A percentile compares a stretch with the other conserved stretches of the same genome.
Conservation (phyloP, 2,888 invertebrate species). For the Andrena minutula region DNA sequence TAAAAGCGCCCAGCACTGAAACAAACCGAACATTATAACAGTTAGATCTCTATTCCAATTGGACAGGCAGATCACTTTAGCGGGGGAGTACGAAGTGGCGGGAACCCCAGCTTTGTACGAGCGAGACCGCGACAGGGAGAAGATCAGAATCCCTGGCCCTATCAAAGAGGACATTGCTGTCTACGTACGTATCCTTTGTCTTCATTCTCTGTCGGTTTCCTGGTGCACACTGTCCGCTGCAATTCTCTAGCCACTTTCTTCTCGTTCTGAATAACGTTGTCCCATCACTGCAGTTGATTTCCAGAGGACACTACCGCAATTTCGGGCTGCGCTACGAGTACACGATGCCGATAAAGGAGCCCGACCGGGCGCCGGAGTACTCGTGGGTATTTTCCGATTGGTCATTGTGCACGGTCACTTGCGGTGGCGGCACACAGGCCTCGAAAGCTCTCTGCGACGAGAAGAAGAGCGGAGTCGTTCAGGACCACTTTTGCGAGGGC, state of each 20-base stretch:
- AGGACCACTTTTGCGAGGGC: slow-evolving; percentile 86
- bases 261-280: slow-evolving; percentile 54
- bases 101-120: slow-evolving; percentile 85
- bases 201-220: not conserved
- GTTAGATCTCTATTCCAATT: slow-evolving; percentile 36
- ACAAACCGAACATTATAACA: not conserved
- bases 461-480: slow-evolving; percentile 88
- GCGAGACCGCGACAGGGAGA: slow-evolving; percentile 86
- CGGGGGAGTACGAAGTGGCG: slow-evolving; percentile 85
- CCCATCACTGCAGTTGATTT: slow-evolving; percentile 76
- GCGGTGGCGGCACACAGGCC: slow-evolving; percentile 91
- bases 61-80: slow-evolving; percentile 82
- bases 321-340: slow-evolving; percentile 94
- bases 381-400: slow-evolving; percentile 93
- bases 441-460: slow-evolving; percentile 88
- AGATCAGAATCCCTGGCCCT: slow-evolving; percentile 88
- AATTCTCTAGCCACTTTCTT: slow-evolving; percentile 31
- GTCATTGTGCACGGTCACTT: slow-evolving; percentile 92
- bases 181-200: slow-evolving; percentile 85
- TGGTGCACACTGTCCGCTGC: not conserved
- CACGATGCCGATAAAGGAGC: slow-evolving; percentile 89
- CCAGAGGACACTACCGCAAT: slow-evolving; percentile 88
- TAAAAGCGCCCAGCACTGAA: not conserved
- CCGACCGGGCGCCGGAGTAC: slow-evolving; percentile 87
- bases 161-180: slow-evolving; percentile 87